Evolutionary conservation across 2,797 vertebrate genomes (phyloP).

Genomic region (Streptopelia turtur): DNA sequence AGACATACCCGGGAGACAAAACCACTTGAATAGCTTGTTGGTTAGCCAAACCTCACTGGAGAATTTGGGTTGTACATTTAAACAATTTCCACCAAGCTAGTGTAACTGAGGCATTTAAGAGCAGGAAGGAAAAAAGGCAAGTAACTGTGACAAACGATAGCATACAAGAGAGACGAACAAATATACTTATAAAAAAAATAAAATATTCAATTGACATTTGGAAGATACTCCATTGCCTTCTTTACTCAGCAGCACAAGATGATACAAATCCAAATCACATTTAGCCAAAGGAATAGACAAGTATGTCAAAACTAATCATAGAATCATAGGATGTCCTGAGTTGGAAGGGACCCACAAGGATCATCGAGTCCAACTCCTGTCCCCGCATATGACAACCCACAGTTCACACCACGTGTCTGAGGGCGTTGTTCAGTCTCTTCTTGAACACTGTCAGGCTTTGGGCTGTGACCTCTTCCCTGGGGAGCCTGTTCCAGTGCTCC

Average conservation of each 20-base stretch:
- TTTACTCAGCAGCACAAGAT: background rate
- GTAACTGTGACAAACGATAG: background rate
- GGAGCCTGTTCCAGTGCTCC: too few relatives aligned
- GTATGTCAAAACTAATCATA: background rate
- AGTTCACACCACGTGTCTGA: too few relatives aligned
- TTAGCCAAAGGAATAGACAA: background rate
- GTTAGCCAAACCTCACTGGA: slow-evolving; percentile 56
- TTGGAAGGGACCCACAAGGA: too few relatives aligned
- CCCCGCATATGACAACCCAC: too few relatives aligned
- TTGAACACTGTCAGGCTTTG: too few relatives aligned
- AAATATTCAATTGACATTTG: too few relatives aligned
- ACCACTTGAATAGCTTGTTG: slow-evolving; percentile 51
- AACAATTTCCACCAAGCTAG: slow-evolving; percentile 13
- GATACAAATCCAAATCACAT: background rate
- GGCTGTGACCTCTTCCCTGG: too few relatives aligned
- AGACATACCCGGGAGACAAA: slow-evolving; percentile 39
- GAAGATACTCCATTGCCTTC: background rate
- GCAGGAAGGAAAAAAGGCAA: slow-evolving; percentile 47
- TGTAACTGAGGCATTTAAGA: background rate
- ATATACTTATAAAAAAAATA: background rate
- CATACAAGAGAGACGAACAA: background rate
- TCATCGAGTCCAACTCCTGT: too few relatives aligned
- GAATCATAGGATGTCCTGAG: too few relatives aligned
- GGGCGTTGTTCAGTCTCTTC: too few relatives aligned
- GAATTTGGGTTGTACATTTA: slow-evolving; percentile 24